Base-by-base conservation (phyloP, 2,888 invertebrate genomes). In the Acrobasis repandana region DNA sequence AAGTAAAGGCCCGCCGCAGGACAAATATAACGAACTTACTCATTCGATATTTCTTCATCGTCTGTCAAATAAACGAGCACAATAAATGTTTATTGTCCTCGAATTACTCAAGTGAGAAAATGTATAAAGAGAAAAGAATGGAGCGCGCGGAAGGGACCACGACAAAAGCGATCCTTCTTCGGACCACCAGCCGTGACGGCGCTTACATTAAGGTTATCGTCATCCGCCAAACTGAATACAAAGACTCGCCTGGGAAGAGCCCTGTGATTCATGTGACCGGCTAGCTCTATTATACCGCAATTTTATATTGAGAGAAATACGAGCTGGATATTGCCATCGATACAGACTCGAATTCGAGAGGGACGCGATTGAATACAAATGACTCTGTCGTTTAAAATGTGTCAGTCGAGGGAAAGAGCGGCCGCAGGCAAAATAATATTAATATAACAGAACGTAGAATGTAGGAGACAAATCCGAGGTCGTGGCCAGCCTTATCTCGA, bases 171-270 rank as follows among this genome's bases (percentile, higher is more conserved):
- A 90, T 90, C 89, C 85, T 88, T 91, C 90, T 88, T 81, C 79
- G 84, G 88, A 85, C 89, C 89, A 85, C 86, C 88, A 86, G 86
- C 89, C 90, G 89, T 91, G 90, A 86, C 90, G 86, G 72, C 88
- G 91, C 91, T 89, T 91, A 91, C 90, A 91, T 91, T 91, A 91
- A 86, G 90, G 90, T 90, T 91, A 91, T 91, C 91, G 86, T 86
- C 87, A 87, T 81, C 85, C 86, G 83, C 90, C 90, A 90, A 91
- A 90, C 90, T 80, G 87, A 89, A 88, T 84, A 89, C 88, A 90
- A 89, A 86, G 88, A 83, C 79, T 80, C 76, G 81, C 79, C 77
- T 77, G 78, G 78, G 74, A 77, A 84, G 83, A 86, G 82, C 83
- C 77, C 79, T 79, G 82, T 89, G 89, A 90, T 88, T 90, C 90